These are phyloP conservation scores for Oxygymnocypris stewartii DNA, from an alignment of 2,113 vertebrate genomes.

Conservation along the genomic window DNA sequence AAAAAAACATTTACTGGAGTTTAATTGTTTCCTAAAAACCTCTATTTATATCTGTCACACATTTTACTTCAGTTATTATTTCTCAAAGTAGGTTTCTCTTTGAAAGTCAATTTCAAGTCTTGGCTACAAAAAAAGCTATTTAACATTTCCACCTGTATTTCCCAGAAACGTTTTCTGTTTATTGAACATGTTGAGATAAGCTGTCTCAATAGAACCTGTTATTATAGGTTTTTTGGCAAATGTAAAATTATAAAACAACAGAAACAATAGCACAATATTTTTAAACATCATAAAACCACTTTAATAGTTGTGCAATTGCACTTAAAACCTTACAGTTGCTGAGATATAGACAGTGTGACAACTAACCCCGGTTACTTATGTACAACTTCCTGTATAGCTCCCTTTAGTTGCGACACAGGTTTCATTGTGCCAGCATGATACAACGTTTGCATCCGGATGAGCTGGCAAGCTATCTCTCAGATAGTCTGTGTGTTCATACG, in stretches of 20 bases:
- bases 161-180: not conserved
- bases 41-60: not conserved
- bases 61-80: not conserved
- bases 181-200: not conserved
- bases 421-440: conserved; percentile 8
- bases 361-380: not conserved
- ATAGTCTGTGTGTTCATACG: conserved; percentile 26
- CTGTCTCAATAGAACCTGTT: not conserved
- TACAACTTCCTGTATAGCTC: not conserved
- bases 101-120: not conserved
- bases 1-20: conserved; percentile 2
- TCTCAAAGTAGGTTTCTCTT: not conserved
- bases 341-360: not conserved
- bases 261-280: not conserved
- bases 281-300: not conserved
- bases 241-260: not conserved
- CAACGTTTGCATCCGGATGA: conserved; percentile 31
- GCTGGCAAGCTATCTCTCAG: conserved; percentile 39
- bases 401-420: conserved; percentile 7
- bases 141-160: not conserved
- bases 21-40: not conserved
- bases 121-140: not conserved
- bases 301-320: not conserved
- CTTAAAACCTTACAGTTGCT: not conserved
- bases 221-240: not conserved